A percentile compares a stretch with the other conserved stretches of the same genome.
These are phyloP conservation scores for Hydrophis major DNA, from an alignment of 2,797 vertebrate species.

Conservation along the genomic window DNA sequence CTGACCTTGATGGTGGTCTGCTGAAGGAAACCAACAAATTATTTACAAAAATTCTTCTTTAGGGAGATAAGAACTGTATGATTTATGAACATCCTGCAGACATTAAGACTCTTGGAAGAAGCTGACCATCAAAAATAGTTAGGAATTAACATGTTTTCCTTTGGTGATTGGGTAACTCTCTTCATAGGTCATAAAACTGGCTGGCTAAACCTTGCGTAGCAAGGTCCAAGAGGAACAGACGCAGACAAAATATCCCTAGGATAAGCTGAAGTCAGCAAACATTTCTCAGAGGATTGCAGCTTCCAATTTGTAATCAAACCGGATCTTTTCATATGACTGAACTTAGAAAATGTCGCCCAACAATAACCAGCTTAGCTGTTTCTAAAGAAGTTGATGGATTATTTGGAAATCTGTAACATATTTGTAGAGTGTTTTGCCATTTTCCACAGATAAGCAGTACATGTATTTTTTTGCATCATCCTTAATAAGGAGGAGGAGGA, in stretches of 20 bases:
- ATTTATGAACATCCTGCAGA: neutral
- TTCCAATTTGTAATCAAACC: neutral
- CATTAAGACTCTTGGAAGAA: neutral
- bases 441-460: neutral
- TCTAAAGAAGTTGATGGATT: neutral
- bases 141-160: constrained; percentile 29
- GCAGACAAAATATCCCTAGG: neutral
- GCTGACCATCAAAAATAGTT: constrained; percentile 24
- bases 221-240: neutral
- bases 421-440: neutral
- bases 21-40: constrained; percentile 17
- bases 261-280: neutral
- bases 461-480: neutral
- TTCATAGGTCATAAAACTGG: constrained; percentile 9
- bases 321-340: neutral
- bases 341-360: neutral
- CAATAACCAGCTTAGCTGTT: neutral
- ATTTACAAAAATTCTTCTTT: neutral
- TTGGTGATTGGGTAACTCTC: constrained; percentile 22
- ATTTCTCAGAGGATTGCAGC: constrained; percentile 22
- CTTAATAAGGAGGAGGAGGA: neutral
- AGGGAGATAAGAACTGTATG: neutral
- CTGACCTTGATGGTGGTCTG: neutral
- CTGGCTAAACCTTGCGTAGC: neutral
- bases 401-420: neutral